Conservation (phyloP, 1,140 invertebrate genomes). For the silkworm (Bombyx mori) region ASM3026992v2 NC_085112.1:13042001-13042500, state of each 20-base stretch:
- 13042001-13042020: too few relatives aligned
- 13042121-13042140: too few relatives aligned
- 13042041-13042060: too few relatives aligned
- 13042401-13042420: constrained; percentile 90
- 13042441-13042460: too few relatives aligned
- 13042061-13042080: too few relatives aligned
- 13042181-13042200: constrained; percentile 1
- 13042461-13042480: too few relatives aligned
- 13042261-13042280: constrained; percentile 82
- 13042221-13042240: constrained; percentile 86
- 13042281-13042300: constrained; percentile 93
- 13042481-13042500: too few relatives aligned
- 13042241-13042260: constrained; percentile 85
- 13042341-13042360: constrained; percentile 82
- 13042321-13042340: constrained; percentile 94
- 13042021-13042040: too few relatives aligned
- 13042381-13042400: constrained; percentile 77
- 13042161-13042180: constrained; percentile 46
- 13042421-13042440: constrained; percentile 83
- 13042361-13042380: constrained; percentile 77
- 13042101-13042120: too few relatives aligned
- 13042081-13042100: too few relatives aligned
- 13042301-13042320: constrained; percentile 90
- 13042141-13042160: too few relatives aligned
- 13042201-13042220: constrained; percentile 78